Conservation (phyloP, 2,797 vertebrate species). For the Neosilurus mollespiculum region DNA sequence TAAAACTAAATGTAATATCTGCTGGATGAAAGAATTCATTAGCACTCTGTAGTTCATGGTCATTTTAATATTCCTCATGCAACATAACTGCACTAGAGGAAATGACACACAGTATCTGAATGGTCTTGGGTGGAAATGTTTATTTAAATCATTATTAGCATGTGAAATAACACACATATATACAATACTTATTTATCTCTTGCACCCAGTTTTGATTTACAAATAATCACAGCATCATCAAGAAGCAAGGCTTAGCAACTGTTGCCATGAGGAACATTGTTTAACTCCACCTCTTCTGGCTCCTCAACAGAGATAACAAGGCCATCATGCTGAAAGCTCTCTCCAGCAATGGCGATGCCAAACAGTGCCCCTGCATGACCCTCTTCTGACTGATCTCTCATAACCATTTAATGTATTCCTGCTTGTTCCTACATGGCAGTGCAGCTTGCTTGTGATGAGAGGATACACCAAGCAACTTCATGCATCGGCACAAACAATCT, state of each 20-base stretch:
- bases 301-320: slow-evolving; percentile 74
- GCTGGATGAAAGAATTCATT: slow-evolving; percentile 27
- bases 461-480: slow-evolving; percentile 78
- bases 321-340: slow-evolving; percentile 73
- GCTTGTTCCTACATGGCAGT: slow-evolving; percentile 78
- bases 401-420: slow-evolving; percentile 85
- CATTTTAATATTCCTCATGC: slow-evolving; percentile 6
- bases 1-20: slow-evolving; percentile 16
- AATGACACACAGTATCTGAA: slow-evolving; percentile 23
- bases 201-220: slow-evolving; percentile 42
- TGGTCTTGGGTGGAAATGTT: slow-evolving; percentile 9
- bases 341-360: slow-evolving; percentile 63
- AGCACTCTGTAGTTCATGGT: slow-evolving; percentile 22
- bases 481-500: slow-evolving; percentile 76
- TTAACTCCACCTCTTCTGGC: slow-evolving; percentile 74
- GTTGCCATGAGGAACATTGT: slow-evolving; percentile 76
- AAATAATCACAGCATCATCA: slow-evolving; percentile 55
- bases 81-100: slow-evolving; percentile 10
- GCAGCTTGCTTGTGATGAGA: slow-evolving; percentile 82
- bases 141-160: slow-evolving; percentile 27
- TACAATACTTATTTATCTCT: slow-evolving; percentile 17
- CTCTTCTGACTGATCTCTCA: slow-evolving; percentile 79
- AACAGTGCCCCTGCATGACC: slow-evolving; percentile 68
- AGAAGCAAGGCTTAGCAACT: slow-evolving; percentile 73
- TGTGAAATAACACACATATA: slow-evolving; percentile 17